Base-by-base conservation (phyloP, 1,140 invertebrate genomes). In the Spodoptera frugiperda region DNA sequence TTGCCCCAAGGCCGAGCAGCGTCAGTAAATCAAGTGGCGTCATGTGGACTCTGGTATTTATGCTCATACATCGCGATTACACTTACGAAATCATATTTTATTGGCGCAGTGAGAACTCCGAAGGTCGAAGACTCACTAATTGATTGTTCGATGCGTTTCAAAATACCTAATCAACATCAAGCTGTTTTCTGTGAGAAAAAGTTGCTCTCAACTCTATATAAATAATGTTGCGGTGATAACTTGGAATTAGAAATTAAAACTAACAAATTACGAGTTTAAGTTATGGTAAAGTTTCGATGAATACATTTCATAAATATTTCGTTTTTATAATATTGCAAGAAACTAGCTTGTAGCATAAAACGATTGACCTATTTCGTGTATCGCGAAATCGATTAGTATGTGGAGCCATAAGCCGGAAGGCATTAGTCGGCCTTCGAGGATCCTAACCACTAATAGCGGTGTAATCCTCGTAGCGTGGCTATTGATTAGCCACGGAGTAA, bases 11-110 rank as follows among this genome's bases (percentile, higher is more conserved):
- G 68, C 71, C 39, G 33, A 17, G 14, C 67, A 39, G 30, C 51
- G 46, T 61, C 71, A 19, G 30, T 86, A 86, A 86, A 86, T 86
- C 84, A 86, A 78, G 74, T 19, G 82, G 82, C 81, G 78, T 80
- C 84, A 86, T 86, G 84, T 77, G 79, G 77, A 63, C 67, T 79
- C 74, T 51, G 76, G 78, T 79, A 77, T 84, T 79, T 82, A 79
- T 80, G 81, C 55, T 83, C 71, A 77, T 79, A 54, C 80, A 79
- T 79, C 77, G 78, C 78, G 80, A 85, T 84, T 84, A 84, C 79
- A 79, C 75, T 86, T 86, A 82, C 82, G 84, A 84, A 81, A 85
- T 78, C 51, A 78, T 76, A 78, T 83, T 82, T 82, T 82, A 82
- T 82, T 78, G 80, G 77, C 59, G 74, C 65, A 59, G 53, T 49